Evolutionary conservation across 2,113 vertebrate species (phyloP).

Genomic region (Halichoeres trimaculatus): DNA sequence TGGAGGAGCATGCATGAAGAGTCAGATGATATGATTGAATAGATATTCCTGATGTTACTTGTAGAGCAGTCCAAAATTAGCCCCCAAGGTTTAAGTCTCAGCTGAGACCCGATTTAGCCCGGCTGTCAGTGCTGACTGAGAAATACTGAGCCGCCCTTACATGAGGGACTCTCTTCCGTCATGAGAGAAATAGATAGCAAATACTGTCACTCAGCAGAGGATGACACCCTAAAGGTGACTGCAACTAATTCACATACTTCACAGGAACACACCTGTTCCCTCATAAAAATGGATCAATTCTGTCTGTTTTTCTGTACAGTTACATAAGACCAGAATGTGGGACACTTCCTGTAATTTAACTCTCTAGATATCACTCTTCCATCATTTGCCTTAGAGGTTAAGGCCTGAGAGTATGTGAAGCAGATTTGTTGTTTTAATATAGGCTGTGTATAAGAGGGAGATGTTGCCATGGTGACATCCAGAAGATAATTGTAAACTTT

Average conservation of each 20-base stretch:
- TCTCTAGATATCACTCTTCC: constrained; percentile 10
- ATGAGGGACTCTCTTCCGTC: constrained; percentile 44
- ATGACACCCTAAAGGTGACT: constrained; percentile 16
- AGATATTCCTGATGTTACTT: constrained; percentile 56
- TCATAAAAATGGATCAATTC: constrained; percentile 15
- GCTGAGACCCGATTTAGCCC: constrained; percentile 77
- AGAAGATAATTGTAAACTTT: not conserved
- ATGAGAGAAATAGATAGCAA: constrained; percentile 46
- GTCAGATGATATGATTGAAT: constrained; percentile 45
- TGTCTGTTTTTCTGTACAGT: not conserved
- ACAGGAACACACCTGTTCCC: constrained; percentile 9
- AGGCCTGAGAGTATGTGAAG: not conserved
- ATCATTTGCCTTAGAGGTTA: not conserved
- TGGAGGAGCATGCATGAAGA: constrained; percentile 10
- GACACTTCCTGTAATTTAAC: constrained; percentile 29
- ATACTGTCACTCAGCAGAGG: constrained; percentile 36
- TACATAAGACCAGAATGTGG: constrained; percentile 1
- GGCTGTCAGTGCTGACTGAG: constrained; percentile 81
- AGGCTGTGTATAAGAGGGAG: not conserved
- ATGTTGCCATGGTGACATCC: not conserved
- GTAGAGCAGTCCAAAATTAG: constrained; percentile 80
- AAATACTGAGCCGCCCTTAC: constrained; percentile 69
- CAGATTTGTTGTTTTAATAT: not conserved
- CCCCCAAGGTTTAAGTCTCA: constrained; percentile 64
- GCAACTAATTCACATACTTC: not conserved